Evolutionary conservation across 64 coral and sea anemone species (phyloP), one percentile per base, ranked within the genome.

Genomic region (Stichodactyla helianthus): DNA sequence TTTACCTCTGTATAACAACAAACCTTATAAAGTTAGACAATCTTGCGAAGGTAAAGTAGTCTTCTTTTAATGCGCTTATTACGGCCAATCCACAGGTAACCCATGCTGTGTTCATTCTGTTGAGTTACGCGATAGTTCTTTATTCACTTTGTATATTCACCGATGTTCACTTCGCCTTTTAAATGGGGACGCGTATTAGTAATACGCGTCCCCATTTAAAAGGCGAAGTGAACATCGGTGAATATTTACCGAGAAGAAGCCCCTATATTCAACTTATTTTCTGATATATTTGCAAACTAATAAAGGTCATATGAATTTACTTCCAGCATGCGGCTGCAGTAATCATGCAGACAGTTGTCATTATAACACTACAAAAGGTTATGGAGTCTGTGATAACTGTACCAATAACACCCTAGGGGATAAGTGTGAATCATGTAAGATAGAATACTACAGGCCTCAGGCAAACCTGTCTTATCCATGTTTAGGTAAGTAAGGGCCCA

Each of bases 311-410:
- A 3, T 44, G 35, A 44, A 79, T 79, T 79, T 8, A 52, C 28
- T 79, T 79, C 10, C 50, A 79, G 76, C 76, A 50, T 79, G 76
- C 14, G 28, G 28, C 1, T 79, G 76, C 17, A 79, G 51, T 50
- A 2, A 6, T 79, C 26, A 79, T 16, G 15, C 27, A 6, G 76
- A 11, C 11, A 31, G 82, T 54, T 98, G 96, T 82, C 23, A 89
- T 20, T 98, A 86, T 58, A 84, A 95, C 35, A 62, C 28, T 7
- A 88, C 82, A 17, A 95, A 92, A 63, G 85, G 88, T 61, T 90
- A 92, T 95, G 96, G 96, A 77, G 88, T 95, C 0, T 98, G 96
- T 56, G 14, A 86, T 23, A 90, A 92, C 77, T 98, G 96, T 79
- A 90, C 71, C 59, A 79, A 94, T 62, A 94, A 94, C 82, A 95